Percentiles rank a stretch among this genome's conserved stretches.
These are phyloP conservation scores for Pentamera pediparva DNA, from an alignment of 53 echinoderm and acorn worm species.

Conservation along the genomic window DNA sequence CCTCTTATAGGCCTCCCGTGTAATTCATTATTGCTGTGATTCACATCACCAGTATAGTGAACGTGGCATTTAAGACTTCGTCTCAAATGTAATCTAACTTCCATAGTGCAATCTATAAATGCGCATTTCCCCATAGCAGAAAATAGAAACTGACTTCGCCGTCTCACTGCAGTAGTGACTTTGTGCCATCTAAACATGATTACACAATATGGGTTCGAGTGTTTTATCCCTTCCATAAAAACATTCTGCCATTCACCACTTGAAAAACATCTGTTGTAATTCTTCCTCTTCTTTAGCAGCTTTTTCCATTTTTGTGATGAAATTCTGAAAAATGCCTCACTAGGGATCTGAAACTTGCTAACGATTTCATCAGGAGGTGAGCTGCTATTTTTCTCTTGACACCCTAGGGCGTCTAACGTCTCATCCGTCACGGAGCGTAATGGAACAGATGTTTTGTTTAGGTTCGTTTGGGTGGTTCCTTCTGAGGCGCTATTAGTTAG, in stretches of 20 bases:
- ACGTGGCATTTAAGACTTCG: neutral
- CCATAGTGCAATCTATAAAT: neutral
- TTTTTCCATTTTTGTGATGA: neutral
- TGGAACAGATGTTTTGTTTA: too few species aligned
- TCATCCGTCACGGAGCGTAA: too few species aligned
- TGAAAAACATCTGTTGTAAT: constrained; percentile 5
- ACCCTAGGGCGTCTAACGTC: too few species aligned
- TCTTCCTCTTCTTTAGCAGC: neutral
- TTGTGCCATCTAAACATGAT: neutral
- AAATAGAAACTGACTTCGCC: neutral
- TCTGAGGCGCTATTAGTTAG: too few species aligned
- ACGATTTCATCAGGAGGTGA: too few species aligned
- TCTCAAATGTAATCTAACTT: neutral
- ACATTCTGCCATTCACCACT: constrained; percentile 1
- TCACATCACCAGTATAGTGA: neutral
- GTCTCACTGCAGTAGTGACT: neutral
- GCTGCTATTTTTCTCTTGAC: too few species aligned
- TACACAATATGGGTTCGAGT: constrained; percentile 3
- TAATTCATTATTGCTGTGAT: neutral
- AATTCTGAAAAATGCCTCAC: neutral
- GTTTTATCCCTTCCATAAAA: neutral
- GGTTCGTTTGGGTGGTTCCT: too few species aligned
- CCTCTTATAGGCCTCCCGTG: neutral
- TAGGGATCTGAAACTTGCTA: neutral
- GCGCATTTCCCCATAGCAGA: neutral